Base-by-base conservation (phyloP, 2,888 invertebrate genomes). In the Drosophila antonietae region DNA sequence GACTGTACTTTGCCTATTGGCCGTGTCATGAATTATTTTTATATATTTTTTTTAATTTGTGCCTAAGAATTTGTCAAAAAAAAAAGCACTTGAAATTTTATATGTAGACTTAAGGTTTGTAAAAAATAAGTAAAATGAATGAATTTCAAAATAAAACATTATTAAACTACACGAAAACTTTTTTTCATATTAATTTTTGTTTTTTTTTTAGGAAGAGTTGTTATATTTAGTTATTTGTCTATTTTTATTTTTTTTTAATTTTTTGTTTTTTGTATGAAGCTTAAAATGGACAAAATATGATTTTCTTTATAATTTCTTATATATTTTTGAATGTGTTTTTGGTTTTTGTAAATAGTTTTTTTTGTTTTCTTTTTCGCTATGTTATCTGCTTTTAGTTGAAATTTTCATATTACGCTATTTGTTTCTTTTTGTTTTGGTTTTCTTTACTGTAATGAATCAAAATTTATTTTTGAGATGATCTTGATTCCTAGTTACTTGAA, bases 271-370 rank as follows among this genome's bases (percentile, higher is more conserved):
- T 74, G 74, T 73, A 80, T 86, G 77, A 81, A 85, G 88, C 84
- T 81, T 81, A 76, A 83, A 81, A 85, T 87, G 81, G 83, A 86
- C 84, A 86, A 86, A 83, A 79, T 86, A 73, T 83, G 76, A 77
- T 63, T 44, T 41, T 44, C 23, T 49, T 63, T 59, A 53, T 65
- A 53, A n/a, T 58, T 68, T 68, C 41, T 53, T 49, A 62, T 64
- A 41, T 53, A 64, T 57, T 63, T 63, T 68, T 20, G 2, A 68
- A 52, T 14, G 14, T 23, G n/a, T 55, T 23, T 49, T 58, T 73
- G 35, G 64, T 75, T 47, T 74, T 73, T 86, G 73, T 80, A 74
- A 76, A 80, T 84, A 81, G 84, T 77, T 87, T 76, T 87, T 76
- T 75, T 85, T 75, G 77, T 64, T 83, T 85, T 75, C 77, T 64